A percentile compares a stretch with the other conserved stretches of the same genome.
Evolutionary conservation across 2,113 vertebrate species (phyloP).

Genomic region (Hippolais icterina): DNA sequence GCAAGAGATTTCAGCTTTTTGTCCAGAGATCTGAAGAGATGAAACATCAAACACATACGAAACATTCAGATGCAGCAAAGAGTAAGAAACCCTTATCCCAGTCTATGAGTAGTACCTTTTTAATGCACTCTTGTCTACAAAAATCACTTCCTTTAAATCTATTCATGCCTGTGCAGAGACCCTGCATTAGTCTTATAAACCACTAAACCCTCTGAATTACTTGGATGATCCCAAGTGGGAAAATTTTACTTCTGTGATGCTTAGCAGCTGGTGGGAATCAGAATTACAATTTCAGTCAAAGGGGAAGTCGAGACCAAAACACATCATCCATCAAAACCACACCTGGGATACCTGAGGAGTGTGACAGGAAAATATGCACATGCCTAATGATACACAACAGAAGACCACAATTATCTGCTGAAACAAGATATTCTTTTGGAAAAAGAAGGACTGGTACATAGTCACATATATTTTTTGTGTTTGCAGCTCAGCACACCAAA

Average conservation of each 20-base stretch:
- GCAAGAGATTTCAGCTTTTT: neutral
- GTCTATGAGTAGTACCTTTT: neutral
- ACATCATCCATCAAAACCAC: neutral
- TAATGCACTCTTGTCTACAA: neutral
- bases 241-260: neutral
- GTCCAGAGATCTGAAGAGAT: neutral
- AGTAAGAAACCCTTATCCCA: neutral
- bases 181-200: neutral
- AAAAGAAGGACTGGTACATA: neutral
- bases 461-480: neutral
- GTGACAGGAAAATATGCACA: neutral
- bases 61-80: neutral
- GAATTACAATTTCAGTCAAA: neutral
- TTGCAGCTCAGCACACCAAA: neutral
- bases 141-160: neutral
- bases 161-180: neutral
- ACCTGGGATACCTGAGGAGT: neutral
- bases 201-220: neutral
- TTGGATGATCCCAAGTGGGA: neutral
- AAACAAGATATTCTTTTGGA: neutral
- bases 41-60: neutral
- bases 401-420: neutral
- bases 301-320: neutral
- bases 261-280: neutral
- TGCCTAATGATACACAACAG: neutral